Evolutionary conservation across 2,888 invertebrate genomes (phyloP), one percentile per base, ranked within the genome.

Genomic region (Amphimallon solstitiale): DNA sequence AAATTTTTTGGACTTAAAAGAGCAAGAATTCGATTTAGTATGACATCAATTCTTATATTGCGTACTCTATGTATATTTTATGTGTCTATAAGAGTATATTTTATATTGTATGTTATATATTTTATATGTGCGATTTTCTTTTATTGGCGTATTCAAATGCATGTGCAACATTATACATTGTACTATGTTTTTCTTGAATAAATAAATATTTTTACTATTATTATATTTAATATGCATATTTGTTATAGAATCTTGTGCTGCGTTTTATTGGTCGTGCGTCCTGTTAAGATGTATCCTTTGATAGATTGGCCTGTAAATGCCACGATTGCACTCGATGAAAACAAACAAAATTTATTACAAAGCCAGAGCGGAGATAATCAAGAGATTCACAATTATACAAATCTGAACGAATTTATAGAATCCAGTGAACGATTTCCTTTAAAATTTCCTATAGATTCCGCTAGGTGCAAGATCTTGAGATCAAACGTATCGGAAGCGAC

Each of bases 351-450:
- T 9, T 48, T 62, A 15, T 14, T 60, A 60, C 15, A 1, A 15
- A n/a, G n/a, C 34, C 7, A 34, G 2, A 12, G 14, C 9, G 56
- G 56, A 5, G n/a, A 56, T 37, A 38, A 15, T 15, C 5, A 48
- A 12, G 37, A 21, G n/a, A 2, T 34, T 35, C 19, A 29, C 9
- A 35, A 37, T 29, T 56, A 64, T 43, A 15, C 46, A 40, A 63
- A 62, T 43, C 14, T 75, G n/a, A 48, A 77, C 6, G 76, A 77
- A 19, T 66, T 84, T 51, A 74, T 81, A 14, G 74, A 78, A 43
- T 77, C 79, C 10, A 83, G 82, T 73, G 78, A 80, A 23, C 68
- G 72, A n/a, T 84, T 83, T 67, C 82, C 82, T 7, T 74, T 81
- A 14, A 70, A 77, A 14, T 84, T 84, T 70, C 83, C 84, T 7